Base-by-base conservation (phyloP, 1,140 invertebrate genomes). In the Steinernema khuongi region DNA sequence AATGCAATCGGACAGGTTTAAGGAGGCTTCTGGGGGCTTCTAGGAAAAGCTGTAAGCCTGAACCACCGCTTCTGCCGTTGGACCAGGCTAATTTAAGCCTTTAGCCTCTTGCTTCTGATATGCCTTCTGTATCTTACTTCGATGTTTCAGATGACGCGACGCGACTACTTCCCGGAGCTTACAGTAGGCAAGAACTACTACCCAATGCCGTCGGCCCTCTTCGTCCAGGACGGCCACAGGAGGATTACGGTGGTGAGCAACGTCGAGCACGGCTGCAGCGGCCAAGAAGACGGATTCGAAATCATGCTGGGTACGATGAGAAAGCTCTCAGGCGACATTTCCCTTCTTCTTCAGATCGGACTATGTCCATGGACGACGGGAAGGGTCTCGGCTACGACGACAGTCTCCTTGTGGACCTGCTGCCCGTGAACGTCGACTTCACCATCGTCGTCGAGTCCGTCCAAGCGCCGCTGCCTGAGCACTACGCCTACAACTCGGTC, bases 111-210 rank as follows among this genome's bases (percentile, higher is more conserved):
- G n/a, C n/a, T n/a, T n/a, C n/a, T n/a, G n/a, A n/a, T n/a, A n/a
- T n/a, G n/a, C n/a, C n/a, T n/a, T n/a, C n/a, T n/a, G n/a, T n/a
- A n/a, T n/a, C n/a, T n/a, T n/a, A n/a, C n/a, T n/a, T n/a, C n/a
- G n/a, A n/a, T 72, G 69, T 76, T 77, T 76, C 79, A 96, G 91
- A 91, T 95, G 86, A 91, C 93, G 33, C 90, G 90, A 81, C 89
- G 94, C 1, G 91, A 92, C 79, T 89, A 90, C 69, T 91, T 92
- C 80, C 87, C 89, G 0, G 96, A 97, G 86, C 85, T 97, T 17
- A 94, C 94, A 0, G 81, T 94, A 0, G 94, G 97, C 88, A 94
- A 91, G 0, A 96, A 98, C 87, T 95, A 91, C 85, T 97, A 97
- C 88, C 95, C 95, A 1, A 89, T 97, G 85, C 90, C 94, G 7